phyloP scores from a whole-genome alignment of 2,888 invertebrate species.

The Mythimna loreyi region DNA sequence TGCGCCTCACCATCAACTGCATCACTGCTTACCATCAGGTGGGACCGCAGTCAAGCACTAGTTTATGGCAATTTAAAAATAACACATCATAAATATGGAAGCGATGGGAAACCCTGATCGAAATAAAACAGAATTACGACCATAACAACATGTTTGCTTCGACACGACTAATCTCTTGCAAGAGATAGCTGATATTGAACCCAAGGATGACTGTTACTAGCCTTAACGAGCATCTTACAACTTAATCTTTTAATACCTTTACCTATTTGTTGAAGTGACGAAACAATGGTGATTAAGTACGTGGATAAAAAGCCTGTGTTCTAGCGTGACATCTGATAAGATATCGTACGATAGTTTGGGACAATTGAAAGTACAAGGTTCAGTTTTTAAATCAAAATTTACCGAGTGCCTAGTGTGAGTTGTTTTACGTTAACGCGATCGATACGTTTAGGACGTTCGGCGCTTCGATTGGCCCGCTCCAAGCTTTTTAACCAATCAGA shows the following conservation, averaged over 20 bases:
- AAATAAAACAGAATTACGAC: constrained; percentile 25
- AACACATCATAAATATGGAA: not conserved
- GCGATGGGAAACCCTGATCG: constrained; percentile 3
- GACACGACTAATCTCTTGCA: constrained; percentile 21
- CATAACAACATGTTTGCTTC: constrained; percentile 14
- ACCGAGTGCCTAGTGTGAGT: too few relatives aligned
- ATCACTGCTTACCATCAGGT: too few relatives aligned
- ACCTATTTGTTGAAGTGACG: constrained; percentile 52
- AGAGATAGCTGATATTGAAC: constrained; percentile 19
- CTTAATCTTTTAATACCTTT: constrained; percentile 44
- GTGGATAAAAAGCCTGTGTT: constrained; percentile 38
- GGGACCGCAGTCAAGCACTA: too few relatives aligned
- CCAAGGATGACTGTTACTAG: constrained; percentile 25
- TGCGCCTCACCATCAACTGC: too few relatives aligned
- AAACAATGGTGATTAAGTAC: constrained; percentile 37
- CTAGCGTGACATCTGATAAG: constrained; percentile 44
- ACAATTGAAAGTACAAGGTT: constrained; percentile 26
- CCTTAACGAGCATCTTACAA: constrained; percentile 45
- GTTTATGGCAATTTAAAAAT: too few relatives aligned
- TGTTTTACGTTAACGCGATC: too few relatives aligned
- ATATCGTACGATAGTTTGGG: constrained; percentile 39
- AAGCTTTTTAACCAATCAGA: too few relatives aligned
- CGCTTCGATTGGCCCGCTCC: too few relatives aligned
- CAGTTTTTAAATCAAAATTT: constrained; percentile 2
- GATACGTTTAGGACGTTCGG: too few relatives aligned